Evolutionary conservation across 2,888 invertebrate genomes (phyloP).

Genomic region (Zelleria hepariella): DNA sequence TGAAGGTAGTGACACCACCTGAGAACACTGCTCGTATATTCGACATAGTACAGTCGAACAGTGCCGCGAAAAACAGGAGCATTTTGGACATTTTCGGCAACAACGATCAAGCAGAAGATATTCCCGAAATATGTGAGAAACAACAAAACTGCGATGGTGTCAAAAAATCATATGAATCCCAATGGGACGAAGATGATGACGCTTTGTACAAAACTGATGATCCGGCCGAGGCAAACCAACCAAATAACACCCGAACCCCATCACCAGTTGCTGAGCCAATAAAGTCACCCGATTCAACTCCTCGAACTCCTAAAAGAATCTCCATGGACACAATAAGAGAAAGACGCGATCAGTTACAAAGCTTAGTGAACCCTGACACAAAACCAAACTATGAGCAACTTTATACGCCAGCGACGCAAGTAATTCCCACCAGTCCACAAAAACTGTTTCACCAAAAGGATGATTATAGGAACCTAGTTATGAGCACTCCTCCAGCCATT

Average conservation of each 20-base stretch:
- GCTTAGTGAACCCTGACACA: slow-evolving; percentile 34
- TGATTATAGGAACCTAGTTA: neutral
- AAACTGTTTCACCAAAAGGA: neutral
- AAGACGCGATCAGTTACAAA: slow-evolving; percentile 40
- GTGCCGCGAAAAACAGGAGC: slow-evolving; percentile 43
- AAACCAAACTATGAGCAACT: neutral
- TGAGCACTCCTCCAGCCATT: slow-evolving; percentile 16
- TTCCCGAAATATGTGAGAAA: slow-evolving; percentile 25
- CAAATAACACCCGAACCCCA: neutral
- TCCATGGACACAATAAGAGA: slow-evolving; percentile 30
- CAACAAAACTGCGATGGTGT: slow-evolving; percentile 27
- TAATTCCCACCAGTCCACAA: neutral
- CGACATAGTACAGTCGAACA: slow-evolving; percentile 46
- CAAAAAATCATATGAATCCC: slow-evolving; percentile 38
- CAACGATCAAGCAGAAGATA: slow-evolving; percentile 19
- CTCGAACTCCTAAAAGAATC: slow-evolving; percentile 12
- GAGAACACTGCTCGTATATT: slow-evolving; percentile 39
- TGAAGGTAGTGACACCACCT: slow-evolving; percentile 2
- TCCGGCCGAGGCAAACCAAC: neutral
- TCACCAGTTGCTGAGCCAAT: neutral
- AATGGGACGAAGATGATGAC: slow-evolving; percentile 65
- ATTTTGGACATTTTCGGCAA: slow-evolving; percentile 56
- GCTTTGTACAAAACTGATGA: slow-evolving; percentile 49
- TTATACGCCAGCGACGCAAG: neutral
- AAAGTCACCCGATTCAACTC: neutral